Percentiles rank a stretch among this genome's conserved stretches.
Evolutionary conservation across 2,113 vertebrate species (phyloP).

Genomic region (Mobula hypostoma): DNA sequence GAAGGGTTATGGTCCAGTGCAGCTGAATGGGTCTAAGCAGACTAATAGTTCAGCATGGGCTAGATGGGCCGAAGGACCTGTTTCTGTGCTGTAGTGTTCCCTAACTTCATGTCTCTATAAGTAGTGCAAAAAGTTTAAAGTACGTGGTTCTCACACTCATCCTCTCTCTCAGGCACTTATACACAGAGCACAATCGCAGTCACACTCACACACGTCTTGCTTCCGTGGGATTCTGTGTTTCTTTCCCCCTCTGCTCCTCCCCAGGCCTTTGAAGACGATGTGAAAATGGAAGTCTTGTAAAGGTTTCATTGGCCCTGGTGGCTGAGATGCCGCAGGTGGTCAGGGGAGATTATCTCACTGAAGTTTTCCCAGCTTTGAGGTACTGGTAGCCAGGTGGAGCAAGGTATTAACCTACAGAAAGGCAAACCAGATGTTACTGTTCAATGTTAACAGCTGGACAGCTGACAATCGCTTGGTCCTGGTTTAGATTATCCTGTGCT

Average conservation of each 20-base stretch:
- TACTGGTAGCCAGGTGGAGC: background rate
- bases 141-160: too few species aligned
- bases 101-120: too few species aligned
- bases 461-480: background rate
- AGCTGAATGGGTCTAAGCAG: too few species aligned
- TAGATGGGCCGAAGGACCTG: too few species aligned
- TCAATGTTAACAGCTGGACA: constrained; percentile 25
- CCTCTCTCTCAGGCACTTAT: background rate
- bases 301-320: background rate
- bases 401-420: background rate
- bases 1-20: too few species aligned
- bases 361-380: background rate
- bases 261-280: background rate
- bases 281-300: constrained; percentile 18
- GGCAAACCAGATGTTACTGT: constrained; percentile 28
- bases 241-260: background rate
- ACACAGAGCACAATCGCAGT: background rate
- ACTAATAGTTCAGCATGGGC: too few species aligned
- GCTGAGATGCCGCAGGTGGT: background rate
- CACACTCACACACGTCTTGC: background rate
- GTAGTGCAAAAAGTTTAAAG: too few species aligned
- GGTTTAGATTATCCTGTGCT: background rate
- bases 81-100: too few species aligned
- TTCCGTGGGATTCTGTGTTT: background rate
- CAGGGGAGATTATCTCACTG: background rate